Evolutionary conservation across 2,797 vertebrate genomes (phyloP).

Genomic region (Hybognathus amarus): DNA sequence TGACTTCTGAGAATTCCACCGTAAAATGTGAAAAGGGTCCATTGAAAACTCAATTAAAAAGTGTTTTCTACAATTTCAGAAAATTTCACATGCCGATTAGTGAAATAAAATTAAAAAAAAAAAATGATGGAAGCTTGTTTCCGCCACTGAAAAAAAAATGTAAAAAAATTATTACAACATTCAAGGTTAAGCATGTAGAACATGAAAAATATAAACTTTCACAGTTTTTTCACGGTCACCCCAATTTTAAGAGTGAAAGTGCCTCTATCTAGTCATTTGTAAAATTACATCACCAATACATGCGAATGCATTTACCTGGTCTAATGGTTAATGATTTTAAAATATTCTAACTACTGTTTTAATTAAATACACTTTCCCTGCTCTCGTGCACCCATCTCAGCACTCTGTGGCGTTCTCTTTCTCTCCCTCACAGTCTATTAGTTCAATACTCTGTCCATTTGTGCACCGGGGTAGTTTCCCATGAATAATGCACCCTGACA

Average conservation of each 20-base stretch:
- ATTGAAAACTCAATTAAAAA: not conserved
- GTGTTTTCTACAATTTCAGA: not conserved
- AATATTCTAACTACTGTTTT: not conserved
- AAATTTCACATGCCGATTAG: not conserved
- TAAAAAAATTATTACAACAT: too few relatives aligned
- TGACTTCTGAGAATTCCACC: not conserved
- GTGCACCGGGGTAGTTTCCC: constrained; percentile 33
- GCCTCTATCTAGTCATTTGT: not conserved
- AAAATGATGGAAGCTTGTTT: not conserved
- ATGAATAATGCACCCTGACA: constrained; percentile 55
- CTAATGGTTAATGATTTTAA: not conserved
- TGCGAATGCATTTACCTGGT: not conserved
- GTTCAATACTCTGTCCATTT: constrained; percentile 51
- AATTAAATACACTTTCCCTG: not conserved
- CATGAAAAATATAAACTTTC: not conserved
- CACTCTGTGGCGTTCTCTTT: not conserved
- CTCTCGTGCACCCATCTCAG: not conserved
- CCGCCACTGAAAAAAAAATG: too few relatives aligned
- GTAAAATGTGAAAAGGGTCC: not conserved
- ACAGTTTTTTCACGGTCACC: not conserved
- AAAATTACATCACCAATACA: not conserved
- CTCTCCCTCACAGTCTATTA: constrained; percentile 15
- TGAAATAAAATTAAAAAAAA: too few relatives aligned
- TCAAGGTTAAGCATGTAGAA: not conserved
- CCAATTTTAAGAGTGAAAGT: not conserved